Percentiles rank a stretch among this genome's conserved stretches.
Conservation (phyloP, 2,888 invertebrate genomes). For the Drosophila recens region DNA sequence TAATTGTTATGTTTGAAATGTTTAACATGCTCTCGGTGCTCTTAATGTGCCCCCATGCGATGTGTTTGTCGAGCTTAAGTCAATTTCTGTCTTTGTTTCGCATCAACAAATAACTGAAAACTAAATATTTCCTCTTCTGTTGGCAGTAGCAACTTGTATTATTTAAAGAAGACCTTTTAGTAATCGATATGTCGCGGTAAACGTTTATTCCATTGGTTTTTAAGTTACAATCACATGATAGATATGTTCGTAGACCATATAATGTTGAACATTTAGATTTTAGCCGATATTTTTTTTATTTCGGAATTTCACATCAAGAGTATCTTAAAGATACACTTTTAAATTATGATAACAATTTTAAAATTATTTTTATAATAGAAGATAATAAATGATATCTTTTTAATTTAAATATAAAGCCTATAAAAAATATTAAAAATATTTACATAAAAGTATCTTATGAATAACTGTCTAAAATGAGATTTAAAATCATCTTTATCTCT, state of each 20-base stretch:
- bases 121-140: constrained; percentile 38
- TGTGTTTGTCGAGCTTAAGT: constrained; percentile 21
- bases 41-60: constrained; percentile 47
- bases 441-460: too few relatives aligned
- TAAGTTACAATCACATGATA: not conserved
- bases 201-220: not conserved
- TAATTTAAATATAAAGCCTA: too few relatives aligned
- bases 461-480: too few relatives aligned
- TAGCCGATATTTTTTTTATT: too few relatives aligned
- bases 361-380: too few relatives aligned
- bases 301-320: too few relatives aligned
- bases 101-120: constrained; percentile 29
- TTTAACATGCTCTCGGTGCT: constrained; percentile 42
- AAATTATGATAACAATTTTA: too few relatives aligned
- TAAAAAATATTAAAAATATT: not conserved
- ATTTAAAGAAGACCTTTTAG: not conserved
- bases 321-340: too few relatives aligned
- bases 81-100: constrained; percentile 20
- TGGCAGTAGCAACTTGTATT: not conserved
- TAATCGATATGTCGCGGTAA: not conserved
- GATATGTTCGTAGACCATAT: too few relatives aligned
- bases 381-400: too few relatives aligned
- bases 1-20: constrained; percentile 61
- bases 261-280: too few relatives aligned
- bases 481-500: too few relatives aligned